Evolutionary conservation across 2,888 invertebrate species (phyloP).

Genomic region (Eilema griseolum): DNA sequence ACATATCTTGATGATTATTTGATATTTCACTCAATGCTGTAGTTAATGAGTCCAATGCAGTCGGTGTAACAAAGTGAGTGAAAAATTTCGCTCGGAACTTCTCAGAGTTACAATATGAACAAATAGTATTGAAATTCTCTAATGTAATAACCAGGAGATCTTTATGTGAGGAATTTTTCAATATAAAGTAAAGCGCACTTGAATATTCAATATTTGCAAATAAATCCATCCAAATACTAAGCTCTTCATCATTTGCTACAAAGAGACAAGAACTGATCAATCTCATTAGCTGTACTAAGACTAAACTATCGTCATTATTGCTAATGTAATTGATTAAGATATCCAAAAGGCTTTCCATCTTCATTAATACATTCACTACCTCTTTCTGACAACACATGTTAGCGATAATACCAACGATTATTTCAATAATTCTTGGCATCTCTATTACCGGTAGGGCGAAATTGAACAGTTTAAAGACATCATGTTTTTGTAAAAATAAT

Average conservation of each 20-base stretch:
- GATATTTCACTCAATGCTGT: slow-evolving; percentile 71
- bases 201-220: slow-evolving; percentile 84
- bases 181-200: slow-evolving; percentile 89
- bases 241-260: slow-evolving; percentile 71
- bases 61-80: slow-evolving; percentile 68
- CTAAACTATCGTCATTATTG: slow-evolving; percentile 90
- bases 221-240: slow-evolving; percentile 78
- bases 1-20: slow-evolving; percentile 63
- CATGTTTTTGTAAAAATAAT: slow-evolving; percentile 89
- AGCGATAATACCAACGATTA: slow-evolving; percentile 93
- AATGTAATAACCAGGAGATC: slow-evolving; percentile 86
- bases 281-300: slow-evolving; percentile 91
- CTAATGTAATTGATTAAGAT: slow-evolving; percentile 86
- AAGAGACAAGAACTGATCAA: slow-evolving; percentile 88
- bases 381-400: slow-evolving; percentile 92
- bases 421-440: slow-evolving; percentile 91
- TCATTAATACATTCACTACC: slow-evolving; percentile 86
- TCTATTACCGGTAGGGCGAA: slow-evolving; percentile 86
- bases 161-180: slow-evolving; percentile 91
- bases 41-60: slow-evolving; percentile 68
- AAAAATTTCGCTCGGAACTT: slow-evolving; percentile 67
- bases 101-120: slow-evolving; percentile 76
- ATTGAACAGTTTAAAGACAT: slow-evolving; percentile 89
- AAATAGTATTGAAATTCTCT: slow-evolving; percentile 87
- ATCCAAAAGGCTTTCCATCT: slow-evolving; percentile 86